These are phyloP conservation scores for Bolinopsis microptera DNA, from an alignment of 37 sponge, comb jelly and placozoan species.

Conservation along the genomic window DNA sequence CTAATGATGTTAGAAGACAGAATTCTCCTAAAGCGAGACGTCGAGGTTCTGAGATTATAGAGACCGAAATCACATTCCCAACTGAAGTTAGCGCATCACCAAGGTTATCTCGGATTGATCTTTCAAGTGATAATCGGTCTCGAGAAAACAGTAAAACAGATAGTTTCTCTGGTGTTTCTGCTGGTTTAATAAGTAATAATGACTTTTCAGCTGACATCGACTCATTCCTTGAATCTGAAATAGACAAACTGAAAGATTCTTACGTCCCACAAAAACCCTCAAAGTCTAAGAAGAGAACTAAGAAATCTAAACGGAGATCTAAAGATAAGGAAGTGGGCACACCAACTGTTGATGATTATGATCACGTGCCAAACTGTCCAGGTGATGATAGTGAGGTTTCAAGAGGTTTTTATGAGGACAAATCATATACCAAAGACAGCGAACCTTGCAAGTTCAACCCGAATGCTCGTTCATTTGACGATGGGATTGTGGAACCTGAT, in stretches of 20 bases:
- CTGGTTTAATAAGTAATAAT: not conserved
- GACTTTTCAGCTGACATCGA: not conserved
- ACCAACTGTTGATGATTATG: not conserved
- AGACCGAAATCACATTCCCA: not conserved
- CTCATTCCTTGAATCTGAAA: not conserved
- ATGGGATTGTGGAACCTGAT: not conserved
- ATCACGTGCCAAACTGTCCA: not conserved
- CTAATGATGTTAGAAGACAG: not conserved
- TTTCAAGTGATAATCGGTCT: conserved; percentile 14
- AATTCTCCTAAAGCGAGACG: not conserved
- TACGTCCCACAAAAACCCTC: not conserved
- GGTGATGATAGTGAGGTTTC: not conserved
- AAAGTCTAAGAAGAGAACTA: not conserved
- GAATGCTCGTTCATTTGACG: not conserved
- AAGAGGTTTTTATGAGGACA: too few species aligned
- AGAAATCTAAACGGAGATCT: not conserved
- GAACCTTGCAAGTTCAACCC: not conserved
- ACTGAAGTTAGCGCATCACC: not conserved
- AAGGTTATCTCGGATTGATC: not conserved
- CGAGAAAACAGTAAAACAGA: conserved; percentile 15
- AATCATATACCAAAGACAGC: too few species aligned
- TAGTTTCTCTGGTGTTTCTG: not conserved
- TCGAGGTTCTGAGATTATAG: not conserved
- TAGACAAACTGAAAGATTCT: not conserved
- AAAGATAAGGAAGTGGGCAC: not conserved